Conservation (phyloP, 2,113 vertebrate genomes). For the Manacus vitellinus region DNA sequence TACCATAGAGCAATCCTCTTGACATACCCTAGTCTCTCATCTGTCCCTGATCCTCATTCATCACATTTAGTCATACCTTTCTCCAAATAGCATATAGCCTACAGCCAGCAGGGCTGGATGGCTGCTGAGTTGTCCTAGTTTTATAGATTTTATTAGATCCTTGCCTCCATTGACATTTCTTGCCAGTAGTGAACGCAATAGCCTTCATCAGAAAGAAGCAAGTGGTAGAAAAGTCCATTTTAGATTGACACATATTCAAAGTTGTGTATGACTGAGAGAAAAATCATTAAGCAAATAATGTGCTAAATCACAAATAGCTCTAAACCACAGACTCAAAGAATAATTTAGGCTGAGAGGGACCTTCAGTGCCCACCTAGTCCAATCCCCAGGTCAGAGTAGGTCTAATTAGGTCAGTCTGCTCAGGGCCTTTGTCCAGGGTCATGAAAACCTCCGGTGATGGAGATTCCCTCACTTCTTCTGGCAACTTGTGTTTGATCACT, state of each 20-base stretch:
- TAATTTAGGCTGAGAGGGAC: background rate
- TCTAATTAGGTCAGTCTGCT: background rate
- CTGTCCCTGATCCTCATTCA: background rate
- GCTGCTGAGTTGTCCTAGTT: background rate
- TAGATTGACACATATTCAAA: background rate
- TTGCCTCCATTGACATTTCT: background rate
- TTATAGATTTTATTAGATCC: background rate
- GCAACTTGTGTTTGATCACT: background rate
- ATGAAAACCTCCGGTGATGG: background rate
- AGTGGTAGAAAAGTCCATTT: background rate
- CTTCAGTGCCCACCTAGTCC: background rate
- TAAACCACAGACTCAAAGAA: background rate
- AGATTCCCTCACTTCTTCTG: background rate
- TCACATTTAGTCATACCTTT: background rate
- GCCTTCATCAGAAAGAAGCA: background rate
- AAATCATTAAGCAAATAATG: background rate
- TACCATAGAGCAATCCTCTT: background rate
- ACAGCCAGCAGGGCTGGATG: rapidly evolving
- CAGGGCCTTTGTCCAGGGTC: background rate
- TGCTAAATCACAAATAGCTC: background rate
- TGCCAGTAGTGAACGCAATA: background rate
- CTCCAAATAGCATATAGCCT: background rate
- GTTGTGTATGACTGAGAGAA: background rate
- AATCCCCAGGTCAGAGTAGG: background rate
- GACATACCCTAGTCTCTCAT: background rate